Conservation (phyloP, 2,797 vertebrate genomes). For the Phrynocephalus vlangalii region DNA sequence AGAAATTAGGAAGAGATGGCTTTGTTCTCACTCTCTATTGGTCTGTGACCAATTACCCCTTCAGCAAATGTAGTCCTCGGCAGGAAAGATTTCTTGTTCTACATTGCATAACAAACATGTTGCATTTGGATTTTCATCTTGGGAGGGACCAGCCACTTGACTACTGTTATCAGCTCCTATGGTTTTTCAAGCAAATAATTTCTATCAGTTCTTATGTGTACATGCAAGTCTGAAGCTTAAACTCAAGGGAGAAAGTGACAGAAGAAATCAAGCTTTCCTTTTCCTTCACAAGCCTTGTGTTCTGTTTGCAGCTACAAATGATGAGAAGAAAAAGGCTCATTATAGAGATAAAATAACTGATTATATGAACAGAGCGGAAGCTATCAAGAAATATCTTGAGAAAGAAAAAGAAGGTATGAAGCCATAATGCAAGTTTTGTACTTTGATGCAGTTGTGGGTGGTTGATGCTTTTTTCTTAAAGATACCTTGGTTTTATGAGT, state of each 20-base stretch:
- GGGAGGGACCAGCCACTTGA: background rate
- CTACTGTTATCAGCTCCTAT: background rate
- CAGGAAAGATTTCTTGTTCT: background rate
- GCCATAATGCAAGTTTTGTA: constrained; percentile 4
- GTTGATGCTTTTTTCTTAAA: background rate
- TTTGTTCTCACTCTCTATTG: too few species aligned
- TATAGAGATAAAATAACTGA: constrained; percentile 89
- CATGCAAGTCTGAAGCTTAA: background rate
- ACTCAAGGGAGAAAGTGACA: background rate
- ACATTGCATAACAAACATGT: background rate
- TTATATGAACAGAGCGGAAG: constrained; percentile 95
- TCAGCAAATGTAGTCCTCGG: background rate
- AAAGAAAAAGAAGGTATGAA: constrained; percentile 91
- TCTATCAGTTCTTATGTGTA: background rate
- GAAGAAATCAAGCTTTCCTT: background rate
- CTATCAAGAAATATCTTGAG: constrained; percentile 89
- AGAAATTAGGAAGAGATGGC: too few species aligned
- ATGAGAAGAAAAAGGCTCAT: constrained; percentile 85
- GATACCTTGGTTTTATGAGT: background rate
- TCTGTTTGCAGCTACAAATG: constrained; percentile 83
- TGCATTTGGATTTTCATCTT: background rate
- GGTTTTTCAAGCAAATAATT: background rate
- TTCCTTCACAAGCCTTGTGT: background rate
- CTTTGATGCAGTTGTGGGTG: fast-evolving
- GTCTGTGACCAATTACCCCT: background rate